Evolutionary conservation across 2,113 vertebrate species (phyloP), one percentile per base, ranked within the genome.

Genomic region (Ochotona curzoniae): DNA sequence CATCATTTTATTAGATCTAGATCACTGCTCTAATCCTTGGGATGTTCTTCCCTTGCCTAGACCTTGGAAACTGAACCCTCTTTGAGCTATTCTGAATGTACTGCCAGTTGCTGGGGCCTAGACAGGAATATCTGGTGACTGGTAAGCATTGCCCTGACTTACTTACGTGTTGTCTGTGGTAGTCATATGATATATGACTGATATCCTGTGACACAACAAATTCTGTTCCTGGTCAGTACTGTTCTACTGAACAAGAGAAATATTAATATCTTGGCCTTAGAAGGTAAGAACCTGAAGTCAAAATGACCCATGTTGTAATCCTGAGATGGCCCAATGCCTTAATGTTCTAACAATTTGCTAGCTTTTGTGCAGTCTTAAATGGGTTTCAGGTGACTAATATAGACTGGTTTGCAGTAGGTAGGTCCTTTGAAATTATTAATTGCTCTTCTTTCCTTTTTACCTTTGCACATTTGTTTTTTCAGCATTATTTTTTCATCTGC

Each of bases 381-480:
- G 54, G 9, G 1, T 70, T 79, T 70, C 35, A 66, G 30, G 23
- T 30, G 57, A 74, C 17, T 81, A 25, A n/a, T 64, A 26, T 0
- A 70, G 49, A 54, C 17, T 49, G 5, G 17, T 49, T 0, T 32
- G 30, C 32, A 3, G 4, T 49, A 49, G 26, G 4, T 49, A 49
- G 26, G 8, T 38, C 51, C 30, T 87, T 71, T 51, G 25, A 25
- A 81, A 83, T 80, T 75, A 61, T 63, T 35, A 64, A 74, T 73
- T 83, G 7, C 35, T 60, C 47, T 38, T 89, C 61, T 23, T 86
- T 88, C 75, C 13, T 30, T 67, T 83, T 82, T 35, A 85, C 44
- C 49, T 79, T 94, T 54, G 71, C 9, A 1, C 38, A 73, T 96
- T n/a, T 93, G 30, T 32, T 95, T 32, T 8, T 87, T 83, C 95